Evolutionary conservation across 2,797 vertebrate species (phyloP), one percentile per base, ranked within the genome.

Genomic region (Sebastes minor): DNA sequence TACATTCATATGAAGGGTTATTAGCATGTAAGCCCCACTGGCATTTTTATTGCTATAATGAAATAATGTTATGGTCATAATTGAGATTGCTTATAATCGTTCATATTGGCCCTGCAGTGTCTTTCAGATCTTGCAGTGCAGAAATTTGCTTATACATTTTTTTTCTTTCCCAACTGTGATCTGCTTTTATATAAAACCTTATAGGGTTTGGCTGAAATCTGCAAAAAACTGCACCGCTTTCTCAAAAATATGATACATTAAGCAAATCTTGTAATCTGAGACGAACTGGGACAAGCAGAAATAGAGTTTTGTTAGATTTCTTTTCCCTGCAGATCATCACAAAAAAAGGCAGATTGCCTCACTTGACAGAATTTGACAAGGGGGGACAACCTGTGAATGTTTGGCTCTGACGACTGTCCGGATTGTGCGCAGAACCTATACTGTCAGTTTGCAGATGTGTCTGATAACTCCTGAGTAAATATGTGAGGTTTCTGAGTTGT

Each of bases 201-300:
- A 46, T 20, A 27, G 53, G 23, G 22, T 65, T 76, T 52, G 65
- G 52, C 62, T 67, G 23, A 70, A 72, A 78, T 42, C 20, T 71
- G 78, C 35, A 65, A 79, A 81, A 46, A 46, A 46, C 55, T 78
- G 74, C 76, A 82, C 30, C 56, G 42, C 28, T 90, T 77, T 83
- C 59, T 63, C 14, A 61, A 68, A 76, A 83, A 82, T 30, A 8
- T 78, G 77, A 84, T 60, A 57, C 71, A 66, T 63, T 38, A 27
- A 70, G 22, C 38, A 68, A 49, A 74, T 27, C 14, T 27, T 38
- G 74, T 67, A 64, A 81, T 59, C 66, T 20, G 76, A 84, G 81
- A 72, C 5, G 2, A 80, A 57, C 6, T 49, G 60, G 25, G 57
- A 71, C 60, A 59, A 76, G 71, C 74, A 81, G 33, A 78, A 70